Percentiles rank a stretch among this genome's conserved stretches.
These are phyloP conservation scores for Rhagoletis zephyria DNA, from an alignment of 1,140 invertebrate genomes.

Conservation along the genomic window DNA sequence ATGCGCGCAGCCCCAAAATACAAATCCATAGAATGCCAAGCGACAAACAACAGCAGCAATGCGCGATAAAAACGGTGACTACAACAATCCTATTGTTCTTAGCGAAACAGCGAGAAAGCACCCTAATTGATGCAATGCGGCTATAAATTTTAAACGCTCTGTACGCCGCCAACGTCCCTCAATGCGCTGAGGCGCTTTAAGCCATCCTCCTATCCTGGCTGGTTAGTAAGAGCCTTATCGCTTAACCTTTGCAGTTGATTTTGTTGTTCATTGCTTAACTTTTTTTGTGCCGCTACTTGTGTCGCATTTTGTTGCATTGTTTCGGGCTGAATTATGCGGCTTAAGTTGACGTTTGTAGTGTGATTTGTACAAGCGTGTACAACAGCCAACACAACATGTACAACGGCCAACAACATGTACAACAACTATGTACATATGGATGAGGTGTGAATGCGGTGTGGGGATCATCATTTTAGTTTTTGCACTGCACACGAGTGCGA, in stretches of 20 bases:
- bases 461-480: constrained; percentile 3
- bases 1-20: constrained; percentile 14
- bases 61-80: neutral
- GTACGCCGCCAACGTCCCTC: neutral
- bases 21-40: neutral
- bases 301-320: constrained; percentile 16
- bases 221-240: neutral
- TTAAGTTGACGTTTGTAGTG: constrained; percentile 49
- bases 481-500: neutral
- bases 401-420: too few species aligned
- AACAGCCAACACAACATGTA: constrained; percentile 8
- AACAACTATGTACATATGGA: too few species aligned
- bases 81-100: constrained; percentile 42
- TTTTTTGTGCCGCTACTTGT: neutral
- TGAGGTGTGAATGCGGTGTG: neutral
- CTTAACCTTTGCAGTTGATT: constrained; percentile 10
- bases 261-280: neutral
- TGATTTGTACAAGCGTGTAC: constrained; percentile 49
- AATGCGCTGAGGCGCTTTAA: neutral
- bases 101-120: constrained; percentile 29
- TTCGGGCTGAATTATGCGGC: constrained; percentile 23
- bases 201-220: neutral
- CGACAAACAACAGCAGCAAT: neutral
- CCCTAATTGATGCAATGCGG: constrained; percentile 52
- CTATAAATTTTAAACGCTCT: constrained; percentile 45